Evolutionary conservation across 2,113 vertebrate species (phyloP), one percentile per base, ranked within the genome.

Genomic region (Mesembrinibis cayennensis): DNA sequence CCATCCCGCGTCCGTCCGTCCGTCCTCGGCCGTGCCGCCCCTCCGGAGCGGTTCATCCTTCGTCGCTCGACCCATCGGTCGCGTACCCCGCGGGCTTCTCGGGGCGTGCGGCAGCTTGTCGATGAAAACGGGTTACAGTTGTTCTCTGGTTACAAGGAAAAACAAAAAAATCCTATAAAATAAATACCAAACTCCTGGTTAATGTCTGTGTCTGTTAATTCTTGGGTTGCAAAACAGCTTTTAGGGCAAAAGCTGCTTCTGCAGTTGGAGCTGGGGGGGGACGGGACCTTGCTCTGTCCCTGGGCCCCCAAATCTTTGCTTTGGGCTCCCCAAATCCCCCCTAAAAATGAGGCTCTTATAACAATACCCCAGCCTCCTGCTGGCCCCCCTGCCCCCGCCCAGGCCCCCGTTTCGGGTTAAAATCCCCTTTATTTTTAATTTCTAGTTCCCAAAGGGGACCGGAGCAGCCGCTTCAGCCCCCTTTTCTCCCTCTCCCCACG

Each of bases 141-240:
- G 4, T 89, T 72, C 79, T 97, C 91, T 83, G 96, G 90, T 91
- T 81, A 83, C 6, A 32, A 91, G 89, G 84, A 45, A 77, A 53
- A 77, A 53, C 49, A 38, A 42, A 1, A 49, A 45, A 72, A 62
- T 67, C 7, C n/a, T 74, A 58, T 67, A 45, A 65, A 98, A 98
- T 98, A 97, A 98, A 98, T 38, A 82, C 94, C 91, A 18, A 92
- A 88, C 74, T 94, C 82, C 91, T 90, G 91, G 65, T 89, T 32
- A 16, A 10, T 1, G 45, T 11, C 40, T 78, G 23, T 2, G 53
- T 7, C 42, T 76, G 30, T 19, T 56, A 0, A 5, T 93, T 93
- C 13, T 18, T 4, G 90, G 42, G 4, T 6, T 27, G 44, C 23
- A 7, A 32, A 65, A 10, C 4, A 1, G 11, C 15, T 34, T 61